A percentile compares a stretch with the other conserved stretches of the same genome.
phyloP scores from a whole-genome alignment of 2,888 invertebrate species.

The Tigriopus californicus region DNA sequence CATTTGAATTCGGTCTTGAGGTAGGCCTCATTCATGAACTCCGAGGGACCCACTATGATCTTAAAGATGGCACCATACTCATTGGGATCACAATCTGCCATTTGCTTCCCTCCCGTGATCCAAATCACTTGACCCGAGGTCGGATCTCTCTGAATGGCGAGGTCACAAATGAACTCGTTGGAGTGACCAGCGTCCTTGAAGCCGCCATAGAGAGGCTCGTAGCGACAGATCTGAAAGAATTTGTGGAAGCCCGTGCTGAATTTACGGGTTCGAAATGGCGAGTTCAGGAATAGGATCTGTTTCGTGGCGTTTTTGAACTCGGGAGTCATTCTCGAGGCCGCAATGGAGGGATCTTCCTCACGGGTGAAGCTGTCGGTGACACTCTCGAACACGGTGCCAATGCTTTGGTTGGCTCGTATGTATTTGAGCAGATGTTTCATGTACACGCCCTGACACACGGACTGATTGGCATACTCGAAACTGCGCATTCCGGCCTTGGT shows the following conservation, averaged over 20 bases:
- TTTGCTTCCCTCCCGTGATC: not conserved
- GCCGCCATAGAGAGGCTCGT: not conserved
- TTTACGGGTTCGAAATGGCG: not conserved
- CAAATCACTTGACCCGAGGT: not conserved
- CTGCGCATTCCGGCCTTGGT: slow-evolving; percentile 3
- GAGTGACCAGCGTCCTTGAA: not conserved
- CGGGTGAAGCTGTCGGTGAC: not conserved
- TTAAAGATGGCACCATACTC: not conserved
- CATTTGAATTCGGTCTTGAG: not conserved
- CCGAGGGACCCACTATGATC: not conserved
- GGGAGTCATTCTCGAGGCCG: slow-evolving; percentile 3
- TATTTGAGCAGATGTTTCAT: slow-evolving; percentile 11
- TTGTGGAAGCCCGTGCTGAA: not conserved
- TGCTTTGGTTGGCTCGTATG: not conserved
- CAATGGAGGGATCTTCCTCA: slow-evolving; percentile 2
- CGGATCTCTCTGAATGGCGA: too few relatives aligned
- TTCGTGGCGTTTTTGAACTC: slow-evolving; percentile 4
- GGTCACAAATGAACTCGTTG: too few relatives aligned
- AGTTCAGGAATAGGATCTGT: slow-evolving; percentile 3
- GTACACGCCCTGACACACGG: slow-evolving; percentile 1
- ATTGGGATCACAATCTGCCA: too few relatives aligned
- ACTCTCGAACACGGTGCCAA: not conserved
- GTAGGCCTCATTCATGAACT: not conserved
- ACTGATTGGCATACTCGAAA: slow-evolving; percentile 5
- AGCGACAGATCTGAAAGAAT: slow-evolving; percentile 8